Conservation (phyloP, 2,888 invertebrate species). For the Caenorhabditis angaria region DNA sequence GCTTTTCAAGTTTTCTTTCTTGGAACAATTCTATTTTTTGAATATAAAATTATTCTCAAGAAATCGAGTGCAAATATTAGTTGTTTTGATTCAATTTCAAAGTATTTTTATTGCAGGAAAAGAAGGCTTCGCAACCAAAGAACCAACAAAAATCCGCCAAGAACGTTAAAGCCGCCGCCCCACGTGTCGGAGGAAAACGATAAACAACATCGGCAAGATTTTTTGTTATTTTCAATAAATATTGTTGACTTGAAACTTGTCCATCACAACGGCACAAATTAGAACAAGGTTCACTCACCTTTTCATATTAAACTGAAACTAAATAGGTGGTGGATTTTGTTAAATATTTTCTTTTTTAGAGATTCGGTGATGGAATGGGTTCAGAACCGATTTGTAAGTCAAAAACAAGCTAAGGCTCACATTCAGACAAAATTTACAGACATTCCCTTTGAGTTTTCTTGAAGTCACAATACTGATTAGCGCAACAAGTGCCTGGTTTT, state of each 20-base stretch:
- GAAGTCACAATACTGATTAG: neutral
- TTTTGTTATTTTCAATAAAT: constrained; percentile 49
- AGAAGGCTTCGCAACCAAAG: constrained; percentile 77
- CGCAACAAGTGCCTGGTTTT: neutral
- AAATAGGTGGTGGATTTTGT: neutral
- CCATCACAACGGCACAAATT: neutral
- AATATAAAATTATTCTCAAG: neutral
- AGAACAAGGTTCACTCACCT: constrained; percentile 6
- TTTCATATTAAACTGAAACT: neutral
- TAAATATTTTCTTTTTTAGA: neutral
- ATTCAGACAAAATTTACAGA: neutral
- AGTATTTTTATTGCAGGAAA: constrained; percentile 72
- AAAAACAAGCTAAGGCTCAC: neutral
- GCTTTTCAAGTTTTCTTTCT: constrained; percentile 26
- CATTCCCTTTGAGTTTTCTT: neutral
- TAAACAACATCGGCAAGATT: constrained; percentile 76
- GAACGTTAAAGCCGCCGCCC: constrained; percentile 86
- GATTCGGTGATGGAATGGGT: constrained; percentile 1
- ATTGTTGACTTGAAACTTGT: constrained; percentile 29
- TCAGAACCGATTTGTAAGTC: neutral
- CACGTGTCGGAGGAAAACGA: constrained; percentile 96
- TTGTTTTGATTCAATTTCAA: constrained; percentile 1
- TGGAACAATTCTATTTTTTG: constrained; percentile 14
- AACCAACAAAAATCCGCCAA: constrained; percentile 85
- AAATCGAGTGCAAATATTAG: too few species aligned